Conservation (phyloP, 2,113 vertebrate genomes). For the Otolemur garnettii region DNA sequence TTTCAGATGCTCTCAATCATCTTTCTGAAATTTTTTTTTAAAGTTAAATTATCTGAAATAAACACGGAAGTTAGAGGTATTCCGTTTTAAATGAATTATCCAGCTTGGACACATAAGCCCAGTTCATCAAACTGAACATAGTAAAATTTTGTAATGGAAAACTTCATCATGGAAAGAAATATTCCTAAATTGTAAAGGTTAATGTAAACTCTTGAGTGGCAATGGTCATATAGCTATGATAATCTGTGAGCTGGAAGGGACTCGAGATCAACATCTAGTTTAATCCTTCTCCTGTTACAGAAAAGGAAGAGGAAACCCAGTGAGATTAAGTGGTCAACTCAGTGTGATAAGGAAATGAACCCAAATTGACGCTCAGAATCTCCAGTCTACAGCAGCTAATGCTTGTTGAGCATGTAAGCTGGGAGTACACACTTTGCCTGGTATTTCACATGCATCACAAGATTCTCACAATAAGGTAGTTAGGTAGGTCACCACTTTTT, state of each 20-base stretch:
- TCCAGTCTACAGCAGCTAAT: background rate
- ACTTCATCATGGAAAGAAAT: background rate
- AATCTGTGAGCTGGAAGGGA: background rate
- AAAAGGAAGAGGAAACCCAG: background rate
- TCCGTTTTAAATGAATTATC: background rate
- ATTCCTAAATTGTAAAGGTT: background rate
- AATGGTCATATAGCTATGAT: background rate
- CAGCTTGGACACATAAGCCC: background rate
- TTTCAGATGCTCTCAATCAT: background rate
- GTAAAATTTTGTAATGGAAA: background rate
- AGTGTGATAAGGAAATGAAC: conserved; percentile 10
- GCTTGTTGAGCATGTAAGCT: background rate
- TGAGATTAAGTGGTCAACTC: background rate
- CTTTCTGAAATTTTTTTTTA: background rate
- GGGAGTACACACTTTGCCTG: background rate
- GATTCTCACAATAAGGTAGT: background rate
- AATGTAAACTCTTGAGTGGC: background rate
- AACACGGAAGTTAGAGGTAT: background rate
- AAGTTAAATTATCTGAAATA: conserved; percentile 13
- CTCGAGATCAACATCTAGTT: background rate
- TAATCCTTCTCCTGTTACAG: background rate
- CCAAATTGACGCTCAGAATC: background rate
- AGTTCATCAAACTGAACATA: background rate
- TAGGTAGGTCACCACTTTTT: background rate
- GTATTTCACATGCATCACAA: background rate